Base-by-base conservation (phyloP, 2,113 vertebrate species). In the Centrocercus urophasianus region DNA sequence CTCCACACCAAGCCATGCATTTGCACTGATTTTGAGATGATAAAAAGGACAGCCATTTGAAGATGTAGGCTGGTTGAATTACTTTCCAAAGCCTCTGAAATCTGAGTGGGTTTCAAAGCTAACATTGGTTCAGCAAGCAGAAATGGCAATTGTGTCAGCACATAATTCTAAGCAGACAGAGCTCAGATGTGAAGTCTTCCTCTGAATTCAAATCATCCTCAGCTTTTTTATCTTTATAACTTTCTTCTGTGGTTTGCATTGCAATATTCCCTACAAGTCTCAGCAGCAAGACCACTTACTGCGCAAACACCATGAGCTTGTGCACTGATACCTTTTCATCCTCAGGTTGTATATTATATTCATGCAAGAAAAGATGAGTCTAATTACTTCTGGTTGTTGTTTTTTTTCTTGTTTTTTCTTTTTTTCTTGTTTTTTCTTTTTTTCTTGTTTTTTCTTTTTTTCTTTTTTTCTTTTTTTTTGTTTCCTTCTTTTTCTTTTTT, bases 251-350 rank as follows among this genome's bases (percentile, higher is more conserved):
- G 32, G 30, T 78, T 81, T 81, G 79, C 43, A 50, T 8, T 70
- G 61, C 5, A 42, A 15, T 71, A 28, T 75, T 88, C 81, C 61
- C 52, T 66, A 11, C 47, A 13, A 13, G 34, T 67, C 38, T 90
- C 66, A 78, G 77, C 73, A 11, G 25, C 30, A 61, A 86, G 64
- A 54, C 19, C 69, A 38, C 57, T 66, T 40, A 32, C 13, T 40
- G 12, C 25, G n/a, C 0, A 0, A 10, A 22, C 20, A 34, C 8
- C 47, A 10, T 36, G 65, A 17, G 52, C 64, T 59, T 36, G 50
- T 54, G n/a, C 83, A 75, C 56, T 21, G 7, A 30, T 28, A 36
- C 42, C 36, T 83, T 52, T 8, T 38, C 75, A 69, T 67, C 45
- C 52, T 90, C 70, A 71, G 56, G 42, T 11, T 73, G 17, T 45